Evolutionary conservation across 2,888 invertebrate species (phyloP).

Genomic region (Sturmia bella): DNA sequence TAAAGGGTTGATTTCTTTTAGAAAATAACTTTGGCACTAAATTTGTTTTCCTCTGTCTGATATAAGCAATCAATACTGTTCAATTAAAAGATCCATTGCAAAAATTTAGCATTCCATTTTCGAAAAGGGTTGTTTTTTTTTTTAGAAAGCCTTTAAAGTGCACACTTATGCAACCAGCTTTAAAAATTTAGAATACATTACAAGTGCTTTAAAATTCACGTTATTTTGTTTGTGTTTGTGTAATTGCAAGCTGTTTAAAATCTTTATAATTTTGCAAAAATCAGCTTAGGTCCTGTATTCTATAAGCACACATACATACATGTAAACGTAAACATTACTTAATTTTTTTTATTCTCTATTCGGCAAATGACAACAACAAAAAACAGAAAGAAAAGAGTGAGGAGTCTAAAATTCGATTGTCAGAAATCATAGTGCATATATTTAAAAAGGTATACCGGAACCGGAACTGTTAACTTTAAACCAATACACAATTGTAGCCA

Average conservation of each 20-base stretch:
- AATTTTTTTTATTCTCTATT: too few species aligned
- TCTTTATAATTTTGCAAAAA: not conserved
- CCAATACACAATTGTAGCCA: not conserved
- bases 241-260: constrained; percentile 12
- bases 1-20: constrained; percentile 34
- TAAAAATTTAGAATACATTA: not conserved
- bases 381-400: too few species aligned
- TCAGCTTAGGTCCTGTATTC: not conserved
- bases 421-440: too few species aligned
- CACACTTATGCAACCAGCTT: not conserved
- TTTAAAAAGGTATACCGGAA: constrained; percentile 14
- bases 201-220: constrained; percentile 21
- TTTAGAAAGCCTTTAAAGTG: constrained; percentile 56
- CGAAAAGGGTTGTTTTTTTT: constrained; percentile 34
- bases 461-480: not conserved
- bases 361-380: too few species aligned
- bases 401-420: too few species aligned
- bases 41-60: constrained; percentile 20
- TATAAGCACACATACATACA: too few species aligned
- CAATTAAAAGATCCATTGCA: constrained; percentile 17
- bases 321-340: too few species aligned
- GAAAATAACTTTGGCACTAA: not conserved
- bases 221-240: not conserved
- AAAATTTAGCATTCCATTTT: not conserved
- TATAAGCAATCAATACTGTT: constrained; percentile 48